These are phyloP conservation scores for Sebastes itinus DNA, from an alignment of 2,797 vertebrate genomes.

Conservation along the genomic window DNA sequence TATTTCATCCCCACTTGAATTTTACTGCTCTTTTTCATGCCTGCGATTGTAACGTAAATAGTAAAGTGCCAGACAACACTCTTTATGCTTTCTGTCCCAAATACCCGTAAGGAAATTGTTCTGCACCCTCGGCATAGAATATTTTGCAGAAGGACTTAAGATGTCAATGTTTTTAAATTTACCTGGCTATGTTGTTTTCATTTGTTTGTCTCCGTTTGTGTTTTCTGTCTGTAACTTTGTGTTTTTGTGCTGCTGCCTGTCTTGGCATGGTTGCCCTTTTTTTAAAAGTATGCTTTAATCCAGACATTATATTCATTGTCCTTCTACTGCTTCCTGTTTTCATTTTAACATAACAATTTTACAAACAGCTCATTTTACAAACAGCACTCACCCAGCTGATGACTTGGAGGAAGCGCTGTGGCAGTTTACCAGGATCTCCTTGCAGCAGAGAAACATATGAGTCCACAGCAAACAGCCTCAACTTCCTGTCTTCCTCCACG, in stretches of 20 bases:
- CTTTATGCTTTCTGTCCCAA: too few relatives aligned
- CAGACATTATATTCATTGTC: neutral
- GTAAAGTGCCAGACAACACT: too few relatives aligned
- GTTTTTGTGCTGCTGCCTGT: too few relatives aligned
- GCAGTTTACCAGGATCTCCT: conserved; percentile 74
- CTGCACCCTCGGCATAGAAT: too few relatives aligned
- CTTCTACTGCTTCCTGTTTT: neutral
- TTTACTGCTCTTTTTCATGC: neutral
- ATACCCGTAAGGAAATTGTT: too few relatives aligned
- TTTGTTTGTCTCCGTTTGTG: too few relatives aligned
- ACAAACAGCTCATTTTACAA: neutral
- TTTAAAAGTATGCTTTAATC: neutral
- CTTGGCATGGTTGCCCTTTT: too few relatives aligned
- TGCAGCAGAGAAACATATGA: conserved; percentile 90
- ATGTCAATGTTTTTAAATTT: too few relatives aligned
- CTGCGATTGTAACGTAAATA: neutral
- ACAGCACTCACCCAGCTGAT: conserved; percentile 94
- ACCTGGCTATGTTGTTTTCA: too few relatives aligned
- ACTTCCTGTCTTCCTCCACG: conserved; percentile 87
- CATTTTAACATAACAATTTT: neutral
- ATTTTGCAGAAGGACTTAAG: too few relatives aligned
- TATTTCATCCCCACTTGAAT: neutral
- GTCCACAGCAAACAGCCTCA: conserved; percentile 90
- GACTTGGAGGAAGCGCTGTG: conserved; percentile 95
- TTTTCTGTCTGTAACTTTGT: too few relatives aligned